Conservation (phyloP, 2,113 vertebrate genomes). For the Leucopternis melanops region DNA sequence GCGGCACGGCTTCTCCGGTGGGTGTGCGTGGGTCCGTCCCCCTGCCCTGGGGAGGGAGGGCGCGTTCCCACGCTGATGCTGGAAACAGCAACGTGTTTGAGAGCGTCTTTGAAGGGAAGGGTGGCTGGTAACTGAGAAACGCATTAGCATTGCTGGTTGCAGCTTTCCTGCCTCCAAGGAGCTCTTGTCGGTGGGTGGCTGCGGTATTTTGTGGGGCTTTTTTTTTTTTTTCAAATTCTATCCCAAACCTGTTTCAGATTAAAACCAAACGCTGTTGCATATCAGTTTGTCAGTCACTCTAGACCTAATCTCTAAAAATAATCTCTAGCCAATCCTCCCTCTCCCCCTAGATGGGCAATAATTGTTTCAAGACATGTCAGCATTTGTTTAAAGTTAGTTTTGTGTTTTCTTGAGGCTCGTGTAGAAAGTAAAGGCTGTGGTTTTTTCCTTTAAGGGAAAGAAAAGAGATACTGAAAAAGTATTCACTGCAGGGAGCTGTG, state of each 20-base stretch:
- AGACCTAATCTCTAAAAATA: constrained; percentile 48
- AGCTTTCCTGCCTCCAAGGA: background rate
- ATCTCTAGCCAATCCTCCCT: constrained; percentile 35
- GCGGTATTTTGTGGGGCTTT: background rate
- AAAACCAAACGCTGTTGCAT: background rate
- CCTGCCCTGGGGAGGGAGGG: background rate
- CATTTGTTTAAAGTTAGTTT: constrained; percentile 58
- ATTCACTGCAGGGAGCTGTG: background rate
- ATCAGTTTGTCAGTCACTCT: constrained; percentile 59
- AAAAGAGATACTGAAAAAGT: background rate
- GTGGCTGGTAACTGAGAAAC: background rate
- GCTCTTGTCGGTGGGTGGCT: constrained; percentile 1
- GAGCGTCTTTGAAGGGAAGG: background rate
- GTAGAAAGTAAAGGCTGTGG: constrained; percentile 14
- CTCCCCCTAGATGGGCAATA: constrained; percentile 42
- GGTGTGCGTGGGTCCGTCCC: background rate
- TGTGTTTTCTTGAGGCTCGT: constrained; percentile 2
- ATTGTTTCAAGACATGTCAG: constrained; percentile 64
- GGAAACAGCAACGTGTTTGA: background rate
- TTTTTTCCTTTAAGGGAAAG: constrained; percentile 39
- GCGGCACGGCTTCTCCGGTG: fast-evolving
- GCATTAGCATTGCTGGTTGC: background rate
- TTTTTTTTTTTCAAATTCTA: background rate
- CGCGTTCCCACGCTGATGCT: fast-evolving
- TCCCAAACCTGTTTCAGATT: constrained; percentile 48